Evolutionary conservation across 1,140 invertebrate genomes (phyloP).

Genomic region (Zaprionus tsacasi): DNA sequence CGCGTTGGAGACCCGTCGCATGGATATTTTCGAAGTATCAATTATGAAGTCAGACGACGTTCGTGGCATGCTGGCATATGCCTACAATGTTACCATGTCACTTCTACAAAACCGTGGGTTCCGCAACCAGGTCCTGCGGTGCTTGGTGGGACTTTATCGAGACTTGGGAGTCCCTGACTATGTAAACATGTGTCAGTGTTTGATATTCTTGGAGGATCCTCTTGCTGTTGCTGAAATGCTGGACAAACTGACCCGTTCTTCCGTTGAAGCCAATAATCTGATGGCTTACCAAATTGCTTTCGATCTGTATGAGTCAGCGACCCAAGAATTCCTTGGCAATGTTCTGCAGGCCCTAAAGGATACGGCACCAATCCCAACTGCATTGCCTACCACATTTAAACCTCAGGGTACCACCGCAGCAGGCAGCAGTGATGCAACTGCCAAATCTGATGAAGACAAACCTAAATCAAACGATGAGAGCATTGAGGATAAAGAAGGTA

Average conservation of each 20-base stretch:
- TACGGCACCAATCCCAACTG: slow-evolving; percentile 93
- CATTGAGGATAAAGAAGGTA: slow-evolving; percentile 71
- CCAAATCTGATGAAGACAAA: slow-evolving; percentile 85
- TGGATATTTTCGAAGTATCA: slow-evolving; percentile 96
- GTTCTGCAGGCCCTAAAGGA: slow-evolving; percentile 93
- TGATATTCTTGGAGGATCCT: slow-evolving; percentile 98
- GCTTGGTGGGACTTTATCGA: slow-evolving; percentile 95
- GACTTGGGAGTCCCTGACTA: slow-evolving; percentile 95
- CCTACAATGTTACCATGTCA: slow-evolving; percentile 97
- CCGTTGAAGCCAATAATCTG: slow-evolving; percentile 89
- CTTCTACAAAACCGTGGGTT: slow-evolving; percentile 97
- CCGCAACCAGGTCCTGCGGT: slow-evolving; percentile 93
- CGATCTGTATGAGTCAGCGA: slow-evolving; percentile 99
- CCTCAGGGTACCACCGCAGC: slow-evolving; percentile 85
- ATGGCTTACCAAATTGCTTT: slow-evolving; percentile 99
- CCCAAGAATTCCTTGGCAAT: slow-evolving; percentile 97
- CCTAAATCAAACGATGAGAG: slow-evolving; percentile 84
- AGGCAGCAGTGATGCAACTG: slow-evolving; percentile 74
- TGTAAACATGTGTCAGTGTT: slow-evolving; percentile 98
- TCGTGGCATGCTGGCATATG: slow-evolving; percentile 95
- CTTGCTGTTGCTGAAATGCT: slow-evolving; percentile 95
- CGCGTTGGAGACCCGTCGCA: slow-evolving; percentile 96
- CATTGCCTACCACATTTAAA: slow-evolving; percentile 89
- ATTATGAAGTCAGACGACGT: slow-evolving; percentile 97
- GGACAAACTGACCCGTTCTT: slow-evolving; percentile 93